Evolutionary conservation across 2,113 vertebrate genomes (phyloP).

Genomic region (Cololabis saira): DNA sequence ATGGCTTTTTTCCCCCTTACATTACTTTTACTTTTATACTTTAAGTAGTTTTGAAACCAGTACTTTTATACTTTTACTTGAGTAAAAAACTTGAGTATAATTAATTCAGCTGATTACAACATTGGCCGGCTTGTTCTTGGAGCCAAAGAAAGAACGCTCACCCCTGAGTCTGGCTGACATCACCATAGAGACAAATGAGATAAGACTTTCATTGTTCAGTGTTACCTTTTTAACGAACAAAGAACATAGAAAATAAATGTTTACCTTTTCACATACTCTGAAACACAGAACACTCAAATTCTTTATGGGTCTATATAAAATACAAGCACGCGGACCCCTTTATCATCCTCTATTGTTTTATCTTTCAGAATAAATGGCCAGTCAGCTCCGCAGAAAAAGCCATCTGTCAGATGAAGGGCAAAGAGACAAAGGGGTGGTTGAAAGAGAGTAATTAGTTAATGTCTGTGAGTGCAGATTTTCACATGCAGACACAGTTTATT

Average conservation of each 20-base stretch:
- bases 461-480: background rate
- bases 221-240: too few relatives aligned
- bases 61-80: too few relatives aligned
- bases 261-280: too few relatives aligned
- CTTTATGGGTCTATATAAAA: too few relatives aligned
- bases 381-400: conserved; percentile 7
- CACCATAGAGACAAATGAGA: conserved; percentile 27
- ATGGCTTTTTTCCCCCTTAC: too few relatives aligned
- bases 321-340: too few relatives aligned
- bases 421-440: conserved; percentile 5
- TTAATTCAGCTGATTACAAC: conserved; percentile 6
- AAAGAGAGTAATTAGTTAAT: too few relatives aligned
- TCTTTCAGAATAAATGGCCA: conserved; percentile 21
- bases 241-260: too few relatives aligned
- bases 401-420: conserved; percentile 32
- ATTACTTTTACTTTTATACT: too few relatives aligned
- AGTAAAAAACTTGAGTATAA: too few relatives aligned
- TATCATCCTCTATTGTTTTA: background rate
- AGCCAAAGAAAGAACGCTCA: conserved; percentile 29
- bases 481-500: background rate
- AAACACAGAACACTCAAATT: too few relatives aligned
- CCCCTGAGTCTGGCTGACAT: conserved; percentile 28
- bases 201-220: background rate
- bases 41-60: too few relatives aligned
- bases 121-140: conserved; percentile 27